These are phyloP conservation scores for Candidula unifasciata DNA, from an alignment of 2,888 invertebrate genomes.

Conservation along the genomic window DNA sequence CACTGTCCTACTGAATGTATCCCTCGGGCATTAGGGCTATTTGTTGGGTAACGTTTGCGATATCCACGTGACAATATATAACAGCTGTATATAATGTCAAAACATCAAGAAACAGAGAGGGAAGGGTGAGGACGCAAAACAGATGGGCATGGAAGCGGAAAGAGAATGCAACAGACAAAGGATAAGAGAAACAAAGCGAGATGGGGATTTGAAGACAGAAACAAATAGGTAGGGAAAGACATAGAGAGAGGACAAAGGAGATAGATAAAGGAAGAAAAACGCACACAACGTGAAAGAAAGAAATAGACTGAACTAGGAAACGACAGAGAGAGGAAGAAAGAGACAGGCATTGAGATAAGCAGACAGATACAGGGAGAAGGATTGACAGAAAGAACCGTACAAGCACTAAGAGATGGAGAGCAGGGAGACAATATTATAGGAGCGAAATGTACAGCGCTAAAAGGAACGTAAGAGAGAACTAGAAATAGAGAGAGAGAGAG, in stretches of 20 bases:
- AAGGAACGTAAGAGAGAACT: background rate
- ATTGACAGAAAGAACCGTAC: too few species aligned
- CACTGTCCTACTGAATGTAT: too few species aligned
- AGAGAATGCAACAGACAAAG: too few species aligned
- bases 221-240: background rate
- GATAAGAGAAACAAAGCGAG: constrained; percentile 7
- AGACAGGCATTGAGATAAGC: background rate
- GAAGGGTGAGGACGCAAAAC: too few species aligned
- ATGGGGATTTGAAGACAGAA: background rate
- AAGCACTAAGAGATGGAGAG: too few species aligned
- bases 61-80: too few species aligned
- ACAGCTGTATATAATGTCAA: too few species aligned
- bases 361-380: background rate
- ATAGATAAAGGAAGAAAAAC: background rate
- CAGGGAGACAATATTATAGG: too few species aligned
- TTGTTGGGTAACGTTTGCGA: too few species aligned
- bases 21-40: too few species aligned
- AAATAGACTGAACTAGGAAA: background rate
- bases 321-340: background rate
- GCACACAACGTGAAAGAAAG: background rate
- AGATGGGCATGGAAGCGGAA: too few species aligned
- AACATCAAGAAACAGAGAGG: too few species aligned
- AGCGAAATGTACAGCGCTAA: background rate
- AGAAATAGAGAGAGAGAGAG: background rate
- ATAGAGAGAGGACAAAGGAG: background rate